Evolutionary conservation across 2,113 vertebrate genomes (phyloP).

Genomic region (Sinosuthora webbiana): DNA sequence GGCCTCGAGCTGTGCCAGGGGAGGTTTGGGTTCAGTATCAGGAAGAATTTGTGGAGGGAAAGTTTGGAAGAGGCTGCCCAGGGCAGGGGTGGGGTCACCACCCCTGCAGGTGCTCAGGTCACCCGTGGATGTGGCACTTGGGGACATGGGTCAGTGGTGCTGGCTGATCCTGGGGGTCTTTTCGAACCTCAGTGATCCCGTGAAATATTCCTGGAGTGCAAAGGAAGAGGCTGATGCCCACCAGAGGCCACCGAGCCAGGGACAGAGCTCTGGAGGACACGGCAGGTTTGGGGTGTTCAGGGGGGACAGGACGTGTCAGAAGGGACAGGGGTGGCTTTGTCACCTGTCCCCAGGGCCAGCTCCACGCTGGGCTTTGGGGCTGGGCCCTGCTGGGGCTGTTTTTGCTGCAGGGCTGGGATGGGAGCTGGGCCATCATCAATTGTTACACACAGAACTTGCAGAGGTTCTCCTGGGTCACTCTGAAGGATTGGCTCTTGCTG

Average conservation of each 20-base stretch:
- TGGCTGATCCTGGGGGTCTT: not conserved
- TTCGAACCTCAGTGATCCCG: accelerated
- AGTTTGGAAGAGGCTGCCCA: not conserved
- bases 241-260: not conserved
- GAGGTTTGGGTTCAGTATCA: not conserved
- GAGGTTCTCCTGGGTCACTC: not conserved
- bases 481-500: not conserved
- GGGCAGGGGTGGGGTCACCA: not conserved
- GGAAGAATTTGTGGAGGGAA: not conserved
- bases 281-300: not conserved
- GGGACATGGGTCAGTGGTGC: not conserved
- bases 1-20: not conserved
- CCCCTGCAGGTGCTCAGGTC: not conserved
- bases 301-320: not conserved
- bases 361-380: not conserved
- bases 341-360: not conserved
- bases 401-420: not conserved
- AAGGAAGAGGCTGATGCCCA: not conserved
- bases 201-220: not conserved
- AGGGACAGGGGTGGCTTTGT: not conserved
- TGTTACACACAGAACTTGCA: accelerated
- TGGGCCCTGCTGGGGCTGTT: not conserved
- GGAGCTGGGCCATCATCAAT: accelerated
- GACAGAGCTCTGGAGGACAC: not conserved
- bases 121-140: not conserved